Percentiles rank a stretch among this genome's conserved stretches.
phyloP scores from a whole-genome alignment of 2,888 invertebrate genomes.

The Epirrita christyi region DNA sequence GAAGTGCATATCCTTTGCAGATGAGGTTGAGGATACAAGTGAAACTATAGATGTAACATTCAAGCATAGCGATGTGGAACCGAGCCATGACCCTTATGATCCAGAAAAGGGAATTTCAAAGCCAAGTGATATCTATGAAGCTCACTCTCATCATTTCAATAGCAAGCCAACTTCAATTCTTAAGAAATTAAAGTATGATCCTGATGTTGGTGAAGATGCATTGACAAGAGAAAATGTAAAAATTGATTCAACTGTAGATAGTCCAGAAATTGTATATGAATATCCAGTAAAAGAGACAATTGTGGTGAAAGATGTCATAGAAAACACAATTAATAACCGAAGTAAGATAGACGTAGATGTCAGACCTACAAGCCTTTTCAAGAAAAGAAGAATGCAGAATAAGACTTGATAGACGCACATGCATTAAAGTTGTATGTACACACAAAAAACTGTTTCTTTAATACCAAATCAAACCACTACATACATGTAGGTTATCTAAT shows the following conservation, averaged over 20 bases:
- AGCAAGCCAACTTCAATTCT: conserved; percentile 66
- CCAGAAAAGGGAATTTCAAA: conserved; percentile 62
- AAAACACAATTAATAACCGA: conserved; percentile 49
- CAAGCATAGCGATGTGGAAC: conserved; percentile 60
- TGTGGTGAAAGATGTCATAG: conserved; percentile 65
- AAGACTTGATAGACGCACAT: conserved; percentile 43
- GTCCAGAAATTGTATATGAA: conserved; percentile 5
- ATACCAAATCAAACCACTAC: too few relatives aligned
- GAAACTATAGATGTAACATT: conserved; percentile 69
- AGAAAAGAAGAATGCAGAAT: conserved; percentile 66
- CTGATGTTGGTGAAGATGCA: conserved; percentile 26
- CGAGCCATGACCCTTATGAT: conserved; percentile 52
- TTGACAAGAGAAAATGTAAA: conserved; percentile 12
- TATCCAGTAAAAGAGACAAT: conserved; percentile 48
- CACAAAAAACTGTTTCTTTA: too few relatives aligned
- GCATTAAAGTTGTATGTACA: too few relatives aligned
- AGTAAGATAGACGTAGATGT: conserved; percentile 45
- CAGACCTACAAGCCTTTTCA: conserved; percentile 72
- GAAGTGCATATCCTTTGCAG: conserved; percentile 70
- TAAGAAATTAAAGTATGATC: conserved; percentile 65
- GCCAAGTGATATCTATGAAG: conserved; percentile 76
- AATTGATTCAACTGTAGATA: conserved; percentile 7
- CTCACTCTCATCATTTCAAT: conserved; percentile 54
- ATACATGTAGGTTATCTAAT: too few relatives aligned
- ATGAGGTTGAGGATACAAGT: conserved; percentile 59